These are phyloP conservation scores for Phasia obesa DNA, from an alignment of 2,888 invertebrate genomes.

Conservation along the genomic window DNA sequence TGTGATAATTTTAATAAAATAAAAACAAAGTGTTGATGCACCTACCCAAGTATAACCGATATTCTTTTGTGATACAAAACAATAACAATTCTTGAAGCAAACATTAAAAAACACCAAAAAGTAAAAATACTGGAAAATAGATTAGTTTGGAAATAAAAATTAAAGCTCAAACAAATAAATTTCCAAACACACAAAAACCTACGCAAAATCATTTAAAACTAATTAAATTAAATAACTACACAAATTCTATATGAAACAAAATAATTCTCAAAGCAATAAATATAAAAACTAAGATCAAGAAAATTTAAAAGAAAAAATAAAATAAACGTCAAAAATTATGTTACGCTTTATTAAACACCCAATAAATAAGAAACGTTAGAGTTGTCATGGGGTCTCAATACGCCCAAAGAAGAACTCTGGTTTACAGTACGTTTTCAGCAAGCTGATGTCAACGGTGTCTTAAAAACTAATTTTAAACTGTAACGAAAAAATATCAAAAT, in stretches of 20 bases:
- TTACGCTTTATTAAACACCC: slow-evolving; percentile 63
- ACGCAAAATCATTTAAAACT: slow-evolving; percentile 45
- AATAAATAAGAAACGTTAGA: slow-evolving; percentile 8
- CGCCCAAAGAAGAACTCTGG: slow-evolving; percentile 30
- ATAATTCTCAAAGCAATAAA: slow-evolving; percentile 31
- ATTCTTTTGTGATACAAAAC: no score
- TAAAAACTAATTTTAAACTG: slow-evolving; percentile 6
- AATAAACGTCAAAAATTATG: slow-evolving; percentile 23
- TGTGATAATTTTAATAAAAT: no score
- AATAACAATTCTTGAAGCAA: neutral
- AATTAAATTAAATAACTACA: slow-evolving; percentile 48
- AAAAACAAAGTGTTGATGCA: no score
- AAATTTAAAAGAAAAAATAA: slow-evolving; percentile 35
- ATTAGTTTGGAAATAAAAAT: slow-evolving; percentile 14
- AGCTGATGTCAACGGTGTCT: slow-evolving; percentile 35
- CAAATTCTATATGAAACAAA: slow-evolving; percentile 28
- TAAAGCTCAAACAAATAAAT: neutral
- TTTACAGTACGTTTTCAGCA: slow-evolving; percentile 49
- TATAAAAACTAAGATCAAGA: neutral
- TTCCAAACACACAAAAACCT: slow-evolving; percentile 36
- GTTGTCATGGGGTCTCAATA: slow-evolving; percentile 34
- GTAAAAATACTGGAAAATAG: neutral
- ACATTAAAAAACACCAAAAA: neutral
- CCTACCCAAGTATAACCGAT: no score
- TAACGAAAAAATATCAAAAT: slow-evolving; percentile 5